Percentiles rank a stretch among this genome's conserved stretches.
Evolutionary conservation across 2,113 vertebrate species (phyloP).

Genomic region (Osmerus eperlanus): DNA sequence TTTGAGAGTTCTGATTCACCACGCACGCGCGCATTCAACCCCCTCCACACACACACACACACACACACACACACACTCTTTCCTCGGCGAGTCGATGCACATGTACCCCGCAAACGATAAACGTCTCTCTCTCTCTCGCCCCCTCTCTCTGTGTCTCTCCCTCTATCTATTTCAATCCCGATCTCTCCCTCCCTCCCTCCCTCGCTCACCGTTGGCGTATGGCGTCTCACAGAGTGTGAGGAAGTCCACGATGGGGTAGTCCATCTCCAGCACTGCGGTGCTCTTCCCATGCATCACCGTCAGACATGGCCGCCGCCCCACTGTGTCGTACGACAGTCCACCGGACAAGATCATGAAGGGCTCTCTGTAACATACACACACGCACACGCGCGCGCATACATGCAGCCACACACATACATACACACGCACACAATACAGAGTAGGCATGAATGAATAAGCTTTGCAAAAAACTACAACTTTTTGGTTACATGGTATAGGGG

Average conservation of each 20-base stretch:
- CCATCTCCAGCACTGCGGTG: conserved; percentile 98
- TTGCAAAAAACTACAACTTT: too few species aligned
- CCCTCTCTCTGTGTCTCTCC: not conserved
- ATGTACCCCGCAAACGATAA: not conserved
- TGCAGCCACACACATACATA: not conserved
- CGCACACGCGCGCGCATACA: not conserved
- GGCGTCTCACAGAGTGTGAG: conserved; percentile 98
- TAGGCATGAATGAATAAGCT: not conserved
- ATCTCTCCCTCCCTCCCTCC: not conserved
- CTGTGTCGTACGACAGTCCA: conserved; percentile 95
- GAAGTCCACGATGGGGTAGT: conserved; percentile 98
- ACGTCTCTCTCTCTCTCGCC: too few species aligned
- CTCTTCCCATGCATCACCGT: conserved; percentile 99
- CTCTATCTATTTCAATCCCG: not conserved
- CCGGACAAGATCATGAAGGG: conserved; percentile 98
- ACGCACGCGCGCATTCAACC: not conserved
- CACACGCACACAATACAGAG: not conserved
- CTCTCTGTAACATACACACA: conserved; percentile 74
- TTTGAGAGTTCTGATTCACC: not conserved
- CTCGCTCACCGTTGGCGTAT: conserved; percentile 87
- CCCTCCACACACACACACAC: not conserved
- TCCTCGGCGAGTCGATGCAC: not conserved
- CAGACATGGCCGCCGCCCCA: conserved; percentile 93
- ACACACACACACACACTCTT: not conserved
- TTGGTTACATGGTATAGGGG: not conserved